Evolutionary conservation across 2,797 vertebrate species (phyloP).

Genomic region (Amniataba percoides): DNA sequence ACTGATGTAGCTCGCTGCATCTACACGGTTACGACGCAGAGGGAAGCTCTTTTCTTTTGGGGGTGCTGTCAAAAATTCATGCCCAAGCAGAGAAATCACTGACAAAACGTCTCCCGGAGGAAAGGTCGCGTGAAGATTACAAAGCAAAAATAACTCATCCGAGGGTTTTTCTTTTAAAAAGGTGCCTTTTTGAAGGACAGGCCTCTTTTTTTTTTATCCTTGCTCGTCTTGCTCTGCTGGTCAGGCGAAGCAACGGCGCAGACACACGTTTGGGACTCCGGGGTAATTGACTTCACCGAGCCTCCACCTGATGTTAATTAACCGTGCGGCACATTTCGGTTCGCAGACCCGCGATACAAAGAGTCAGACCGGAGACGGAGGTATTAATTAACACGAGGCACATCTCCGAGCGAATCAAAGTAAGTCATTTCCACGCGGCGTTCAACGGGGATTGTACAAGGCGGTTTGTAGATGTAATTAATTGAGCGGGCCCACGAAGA

Average conservation of each 20-base stretch:
- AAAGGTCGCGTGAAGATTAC: neutral
- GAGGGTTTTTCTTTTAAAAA: neutral
- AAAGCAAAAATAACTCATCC: slow-evolving; percentile 6
- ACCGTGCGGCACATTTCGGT: slow-evolving; percentile 53
- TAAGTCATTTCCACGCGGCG: slow-evolving; percentile 56
- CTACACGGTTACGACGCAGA: too few relatives aligned
- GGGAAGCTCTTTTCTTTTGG: too few relatives aligned
- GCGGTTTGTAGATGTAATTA: slow-evolving; percentile 58
- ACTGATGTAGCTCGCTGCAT: too few relatives aligned
- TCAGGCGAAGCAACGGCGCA: slow-evolving; percentile 53
- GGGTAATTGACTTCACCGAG: slow-evolving; percentile 76
- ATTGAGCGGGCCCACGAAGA: slow-evolving; percentile 59
- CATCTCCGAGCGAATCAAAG: slow-evolving; percentile 68
- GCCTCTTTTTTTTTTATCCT: neutral
- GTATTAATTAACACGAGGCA: slow-evolving; percentile 81
- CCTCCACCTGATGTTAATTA: slow-evolving; percentile 80
- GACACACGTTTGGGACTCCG: slow-evolving; percentile 60
- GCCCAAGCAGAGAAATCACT: too few relatives aligned
- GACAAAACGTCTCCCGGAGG: too few relatives aligned
- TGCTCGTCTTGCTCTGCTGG: slow-evolving; percentile 39
- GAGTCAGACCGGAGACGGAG: slow-evolving; percentile 66
- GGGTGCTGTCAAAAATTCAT: too few relatives aligned
- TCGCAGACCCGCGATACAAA: slow-evolving; percentile 54
- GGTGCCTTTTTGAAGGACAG: slow-evolving; percentile 46
- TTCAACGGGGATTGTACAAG: slow-evolving; percentile 48